Base-by-base conservation (phyloP, 2,888 invertebrate species). In the Drosophila bunnanda region DNA sequence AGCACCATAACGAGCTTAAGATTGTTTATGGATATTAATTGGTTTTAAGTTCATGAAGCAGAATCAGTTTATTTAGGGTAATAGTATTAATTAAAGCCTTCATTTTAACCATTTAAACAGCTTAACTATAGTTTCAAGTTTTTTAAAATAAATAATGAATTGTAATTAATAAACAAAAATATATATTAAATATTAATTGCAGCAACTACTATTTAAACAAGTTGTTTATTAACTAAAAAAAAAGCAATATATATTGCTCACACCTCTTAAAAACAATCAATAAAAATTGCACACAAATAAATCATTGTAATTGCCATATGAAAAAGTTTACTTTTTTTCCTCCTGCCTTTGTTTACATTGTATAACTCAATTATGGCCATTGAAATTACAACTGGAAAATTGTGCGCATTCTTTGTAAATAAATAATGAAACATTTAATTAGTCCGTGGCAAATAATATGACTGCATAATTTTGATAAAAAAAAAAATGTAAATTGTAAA, bases 401-500 rank as follows among this genome's bases (percentile, higher is more conserved):
- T 39, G 28, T 20, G 22, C 1, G 59, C 66, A 69, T 57, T 79
- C 62, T 73, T 71, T 56, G 46, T 78, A 80, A 75, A 73, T 78
- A 74, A 74, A 56, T 75, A 73, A 64, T 68, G 48, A 46, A 20
- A 39, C 59, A 43, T 58, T 57, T 72, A 70, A 72, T 72, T 70
- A 70, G 69, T 48, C 25, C 25, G 41, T 4, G 22, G 56, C 41
- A 57, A 66, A 41, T 57, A 58, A 52, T 38, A 60, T 56, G 20
- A 38, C 43, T 60, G 48, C 41, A 28, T 53, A 46, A 52, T 30
- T 17, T 38, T 20, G 13, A 36, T 32, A 22, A 17, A 52, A 38
- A 38, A n/a, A n/a, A 59, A 60, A 41, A 12, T 28, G 6, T 5
- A n/a, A 52, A 22, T 57, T 62, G 22, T n/a, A 13, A 57, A 36